Conservation (phyloP, 2,797 vertebrate species). For the Falco columbarius region DNA sequence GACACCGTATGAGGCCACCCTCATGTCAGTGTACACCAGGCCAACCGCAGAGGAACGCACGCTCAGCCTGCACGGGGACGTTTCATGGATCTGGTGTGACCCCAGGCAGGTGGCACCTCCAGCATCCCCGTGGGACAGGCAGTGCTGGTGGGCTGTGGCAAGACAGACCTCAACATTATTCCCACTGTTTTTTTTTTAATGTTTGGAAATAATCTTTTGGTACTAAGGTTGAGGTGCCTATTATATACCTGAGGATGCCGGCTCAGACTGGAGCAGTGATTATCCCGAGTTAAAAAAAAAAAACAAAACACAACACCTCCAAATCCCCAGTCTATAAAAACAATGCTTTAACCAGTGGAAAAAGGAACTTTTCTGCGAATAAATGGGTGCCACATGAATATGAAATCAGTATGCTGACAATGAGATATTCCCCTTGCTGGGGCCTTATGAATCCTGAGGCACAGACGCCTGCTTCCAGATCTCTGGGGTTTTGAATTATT, state of each 20-base stretch:
- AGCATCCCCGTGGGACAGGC: accelerated
- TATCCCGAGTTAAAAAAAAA: not conserved
- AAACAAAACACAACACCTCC: not conserved
- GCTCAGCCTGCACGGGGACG: accelerated
- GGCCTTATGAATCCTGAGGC: constrained; percentile 16
- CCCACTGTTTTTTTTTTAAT: not conserved
- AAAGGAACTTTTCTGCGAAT: not conserved
- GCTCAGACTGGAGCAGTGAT: not conserved
- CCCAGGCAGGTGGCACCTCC: not conserved
- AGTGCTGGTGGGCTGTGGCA: not conserved
- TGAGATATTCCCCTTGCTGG: not conserved
- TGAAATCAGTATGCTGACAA: not conserved
- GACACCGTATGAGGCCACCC: accelerated
- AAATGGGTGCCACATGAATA: not conserved
- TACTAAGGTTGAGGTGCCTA: not conserved
- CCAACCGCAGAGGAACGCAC: not conserved
- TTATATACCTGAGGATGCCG: accelerated
- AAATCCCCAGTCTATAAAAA: not conserved
- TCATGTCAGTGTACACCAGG: accelerated
- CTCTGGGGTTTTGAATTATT: constrained; percentile 52
- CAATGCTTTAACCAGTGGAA: not conserved
- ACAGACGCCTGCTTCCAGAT: constrained; percentile 61
- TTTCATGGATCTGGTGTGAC: accelerated
- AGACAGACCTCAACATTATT: accelerated
- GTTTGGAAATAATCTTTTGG: not conserved